These are phyloP conservation scores for Lophura nycthemera DNA, from an alignment of 2,113 vertebrate species.

Conservation along the genomic window DNA sequence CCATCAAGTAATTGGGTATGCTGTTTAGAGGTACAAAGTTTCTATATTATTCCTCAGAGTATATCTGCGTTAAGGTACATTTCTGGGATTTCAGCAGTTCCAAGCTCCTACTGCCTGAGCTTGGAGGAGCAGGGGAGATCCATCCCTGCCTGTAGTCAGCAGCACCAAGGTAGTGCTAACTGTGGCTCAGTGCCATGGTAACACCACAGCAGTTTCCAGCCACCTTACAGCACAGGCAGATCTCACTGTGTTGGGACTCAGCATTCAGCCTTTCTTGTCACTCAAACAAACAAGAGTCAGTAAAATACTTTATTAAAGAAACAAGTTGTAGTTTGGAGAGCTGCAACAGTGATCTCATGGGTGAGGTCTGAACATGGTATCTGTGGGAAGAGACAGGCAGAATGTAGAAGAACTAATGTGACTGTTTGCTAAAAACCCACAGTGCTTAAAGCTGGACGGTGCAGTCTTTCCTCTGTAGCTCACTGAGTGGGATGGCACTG, in stretches of 20 bases:
- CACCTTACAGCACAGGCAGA: not conserved
- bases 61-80: not conserved
- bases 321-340: not conserved
- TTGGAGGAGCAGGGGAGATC: not conserved
- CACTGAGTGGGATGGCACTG: not conserved
- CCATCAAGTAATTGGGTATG: not conserved
- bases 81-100: not conserved
- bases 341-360: not conserved
- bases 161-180: not conserved
- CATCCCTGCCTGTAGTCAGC: not conserved
- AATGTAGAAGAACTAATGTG: not conserved
- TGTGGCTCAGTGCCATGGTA: slow-evolving; percentile 18
- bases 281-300: not conserved
- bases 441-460: not conserved
- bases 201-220: not conserved
- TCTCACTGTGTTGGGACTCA: not conserved
- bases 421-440: not conserved
- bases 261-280: not conserved
- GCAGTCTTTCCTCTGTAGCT: not conserved
- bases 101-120: not conserved
- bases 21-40: not conserved
- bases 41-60: not conserved
- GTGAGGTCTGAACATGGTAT: not conserved
- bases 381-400: not conserved
- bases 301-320: not conserved